Evolutionary conservation across 2,113 vertebrate species (phyloP), one percentile per base, ranked within the genome.

Genomic region (Microcebus lehilahytsara): DNA sequence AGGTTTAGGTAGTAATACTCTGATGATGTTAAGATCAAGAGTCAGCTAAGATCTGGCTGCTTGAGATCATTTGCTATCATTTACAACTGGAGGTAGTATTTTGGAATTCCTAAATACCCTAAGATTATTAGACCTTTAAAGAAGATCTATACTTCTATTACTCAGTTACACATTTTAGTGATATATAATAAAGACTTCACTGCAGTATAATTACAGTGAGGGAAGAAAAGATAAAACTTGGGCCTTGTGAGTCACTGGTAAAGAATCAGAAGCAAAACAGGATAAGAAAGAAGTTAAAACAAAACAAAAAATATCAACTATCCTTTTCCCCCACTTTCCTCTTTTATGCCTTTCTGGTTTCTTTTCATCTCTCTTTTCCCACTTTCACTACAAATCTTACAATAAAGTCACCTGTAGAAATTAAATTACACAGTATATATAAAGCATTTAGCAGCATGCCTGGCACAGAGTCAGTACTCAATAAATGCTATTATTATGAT

Each of bases 31-130:
- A 94, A 78, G 10, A 88, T 30, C 46, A 85, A 49, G 23, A 77
- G 40, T 42, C 71, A 49, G 78, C 34, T 77, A 81, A 89, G 83
- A 79, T 80, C 37, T 56, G 89, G 66, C n/a, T 91, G 58, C 77
- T n/a, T 80, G 51, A 81, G 95, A 84, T 85, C 46, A 71, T 67
- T 2, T 46, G 42, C 71, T 92, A 46, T 93, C 51, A 94, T 56
- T 96, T 96, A 91, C 5, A 95, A 85, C 42, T n/a, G 71, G 46
- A 75, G 32, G 51, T 22, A 89, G 56, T 32, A 71, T 77, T 89
- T 40, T 90, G 37, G 85, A 94, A 85, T 97, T 90, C 42, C 78
- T 86, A 94, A 94, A 75, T 67, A 58, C 9, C 20, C 46, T 77
- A 49, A 91, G 17, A 91, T 34, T 49, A 94, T 60, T 40, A 96